Evolutionary conservation across 2,888 invertebrate species (phyloP).

Genomic region (Minunthozetes semirufus): DNA sequence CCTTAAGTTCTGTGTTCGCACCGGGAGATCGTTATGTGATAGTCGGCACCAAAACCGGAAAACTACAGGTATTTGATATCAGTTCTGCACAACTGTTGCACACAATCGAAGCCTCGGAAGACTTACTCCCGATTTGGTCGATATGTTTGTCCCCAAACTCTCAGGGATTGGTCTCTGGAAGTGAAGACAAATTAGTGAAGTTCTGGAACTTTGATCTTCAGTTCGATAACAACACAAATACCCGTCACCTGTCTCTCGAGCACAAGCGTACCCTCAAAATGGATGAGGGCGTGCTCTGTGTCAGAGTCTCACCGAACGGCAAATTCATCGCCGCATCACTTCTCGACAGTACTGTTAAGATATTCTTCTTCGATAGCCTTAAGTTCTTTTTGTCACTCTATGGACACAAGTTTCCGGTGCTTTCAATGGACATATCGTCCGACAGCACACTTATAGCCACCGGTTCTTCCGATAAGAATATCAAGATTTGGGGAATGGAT

Average conservation of each 20-base stretch:
- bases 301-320: slow-evolving; percentile 70
- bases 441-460: slow-evolving; percentile 80
- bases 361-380: slow-evolving; percentile 87
- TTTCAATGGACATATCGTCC: slow-evolving; percentile 84
- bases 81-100: slow-evolving; percentile 73
- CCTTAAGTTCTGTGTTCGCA: slow-evolving; percentile 68
- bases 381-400: slow-evolving; percentile 93
- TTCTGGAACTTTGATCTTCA: slow-evolving; percentile 81
- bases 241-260: slow-evolving; percentile 49
- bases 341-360: slow-evolving; percentile 86
- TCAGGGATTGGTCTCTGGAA: slow-evolving; percentile 73
- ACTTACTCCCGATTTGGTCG: slow-evolving; percentile 63
- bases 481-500: slow-evolving; percentile 97
- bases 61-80: slow-evolving; percentile 73
- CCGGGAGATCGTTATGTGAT: slow-evolving; percentile 85
- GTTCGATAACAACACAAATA: slow-evolving; percentile 58
- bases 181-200: slow-evolving; percentile 81
- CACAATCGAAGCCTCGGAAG: slow-evolving; percentile 68
- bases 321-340: slow-evolving; percentile 82
- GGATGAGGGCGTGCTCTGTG: slow-evolving; percentile 76
- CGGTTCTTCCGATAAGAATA: slow-evolving; percentile 88
- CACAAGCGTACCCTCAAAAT: slow-evolving; percentile 75
- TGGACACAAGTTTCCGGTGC: slow-evolving; percentile 90
- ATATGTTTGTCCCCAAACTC: slow-evolving; percentile 71
- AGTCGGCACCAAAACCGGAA: slow-evolving; percentile 74